Conservation (phyloP, 2,888 invertebrate genomes). For the Drosophila kokeensis region DNA sequence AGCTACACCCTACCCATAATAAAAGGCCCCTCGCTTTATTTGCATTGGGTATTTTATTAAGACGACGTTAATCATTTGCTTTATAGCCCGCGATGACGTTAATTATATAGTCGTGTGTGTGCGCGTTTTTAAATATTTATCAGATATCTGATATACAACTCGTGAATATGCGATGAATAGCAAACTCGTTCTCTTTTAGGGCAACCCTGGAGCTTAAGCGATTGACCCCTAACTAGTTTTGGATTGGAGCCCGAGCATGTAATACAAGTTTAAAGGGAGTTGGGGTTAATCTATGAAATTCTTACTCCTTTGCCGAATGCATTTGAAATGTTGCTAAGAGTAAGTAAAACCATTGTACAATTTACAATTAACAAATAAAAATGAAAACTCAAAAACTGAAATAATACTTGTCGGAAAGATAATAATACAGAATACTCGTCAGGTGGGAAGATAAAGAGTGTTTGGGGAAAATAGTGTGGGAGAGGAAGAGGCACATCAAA, state of each 20-base stretch:
- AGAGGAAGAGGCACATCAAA: not conserved
- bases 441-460: no score
- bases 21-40: constrained; percentile 42
- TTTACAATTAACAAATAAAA: not conserved
- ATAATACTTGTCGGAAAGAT: not conserved
- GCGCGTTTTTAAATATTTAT: constrained; percentile 68
- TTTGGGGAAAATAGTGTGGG: not conserved
- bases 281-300: not conserved
- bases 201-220: constrained; percentile 13
- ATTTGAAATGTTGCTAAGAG: not conserved
- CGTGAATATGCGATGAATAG: constrained; percentile 43
- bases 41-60: constrained; percentile 59
- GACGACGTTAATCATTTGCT: constrained; percentile 69
- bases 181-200: constrained; percentile 65
- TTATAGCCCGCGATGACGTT: constrained; percentile 60
- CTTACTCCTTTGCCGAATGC: not conserved
- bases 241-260: not conserved
- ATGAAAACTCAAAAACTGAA: not conserved
- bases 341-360: not conserved
- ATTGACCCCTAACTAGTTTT: constrained; percentile 48
- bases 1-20: constrained; percentile 17
- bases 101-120: constrained; percentile 66
- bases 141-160: constrained; percentile 26
- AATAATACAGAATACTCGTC: not conserved
- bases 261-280: not conserved